Conservation (phyloP, 1,140 invertebrate genomes). For the Brachionus calyciflorus region DNA sequence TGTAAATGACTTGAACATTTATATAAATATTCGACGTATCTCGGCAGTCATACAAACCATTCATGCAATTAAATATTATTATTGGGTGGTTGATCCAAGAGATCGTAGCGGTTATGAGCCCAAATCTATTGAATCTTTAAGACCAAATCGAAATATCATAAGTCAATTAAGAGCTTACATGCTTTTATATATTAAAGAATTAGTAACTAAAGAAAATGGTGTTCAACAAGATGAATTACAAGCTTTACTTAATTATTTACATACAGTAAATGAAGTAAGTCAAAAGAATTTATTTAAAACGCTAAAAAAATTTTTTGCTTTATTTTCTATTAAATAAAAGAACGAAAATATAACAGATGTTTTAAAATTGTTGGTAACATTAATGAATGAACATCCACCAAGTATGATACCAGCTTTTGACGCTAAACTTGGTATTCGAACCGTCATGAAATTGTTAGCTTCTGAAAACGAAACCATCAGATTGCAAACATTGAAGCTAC, state of each 20-base stretch:
- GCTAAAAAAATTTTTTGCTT: constrained; percentile 51
- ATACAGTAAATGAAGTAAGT: constrained; percentile 74
- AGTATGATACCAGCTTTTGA: constrained; percentile 98
- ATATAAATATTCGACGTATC: constrained; percentile 89
- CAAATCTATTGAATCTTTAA: constrained; percentile 72
- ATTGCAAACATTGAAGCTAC: constrained; percentile 87
- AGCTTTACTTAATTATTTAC: constrained; percentile 93
- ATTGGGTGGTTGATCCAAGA: constrained; percentile 93
- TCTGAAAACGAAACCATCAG: constrained; percentile 91
- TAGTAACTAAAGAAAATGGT: constrained; percentile 92
- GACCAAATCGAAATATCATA: constrained; percentile 88
- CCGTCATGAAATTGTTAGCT: constrained; percentile 91
- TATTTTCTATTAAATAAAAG: constrained; percentile 61
- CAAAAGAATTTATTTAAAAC: background rate
- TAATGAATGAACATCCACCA: constrained; percentile 95
- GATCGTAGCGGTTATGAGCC: constrained; percentile 89
- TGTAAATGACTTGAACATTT: constrained; percentile 92
- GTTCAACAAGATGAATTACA: constrained; percentile 97
- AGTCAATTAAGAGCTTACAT: constrained; percentile 89
- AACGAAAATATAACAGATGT: constrained; percentile 98
- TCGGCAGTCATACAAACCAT: constrained; percentile 96
- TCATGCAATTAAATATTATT: constrained; percentile 96
- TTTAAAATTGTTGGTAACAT: constrained; percentile 87
- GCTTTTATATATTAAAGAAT: constrained; percentile 87
- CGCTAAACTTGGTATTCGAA: constrained; percentile 83